These are phyloP conservation scores for Hirtodrosophila confusa DNA, from an alignment of 2,888 invertebrate genomes.

Conservation along the genomic window DNA sequence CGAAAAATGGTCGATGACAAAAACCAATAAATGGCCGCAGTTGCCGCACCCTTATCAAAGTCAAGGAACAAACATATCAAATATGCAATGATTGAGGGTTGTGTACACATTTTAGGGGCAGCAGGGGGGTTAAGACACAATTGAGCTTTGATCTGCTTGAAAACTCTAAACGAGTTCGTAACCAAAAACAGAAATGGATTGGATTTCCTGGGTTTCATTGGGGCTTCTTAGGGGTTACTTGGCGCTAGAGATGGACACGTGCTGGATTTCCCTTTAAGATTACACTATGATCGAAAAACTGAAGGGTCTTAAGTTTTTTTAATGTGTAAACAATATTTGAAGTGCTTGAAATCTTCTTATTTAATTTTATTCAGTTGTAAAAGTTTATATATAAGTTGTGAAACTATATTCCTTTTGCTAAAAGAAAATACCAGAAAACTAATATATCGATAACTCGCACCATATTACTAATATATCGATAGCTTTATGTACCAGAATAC, in stretches of 20 bases:
- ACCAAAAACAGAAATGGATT: slow-evolving; percentile 11
- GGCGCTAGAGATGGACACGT: background rate
- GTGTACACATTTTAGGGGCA: background rate
- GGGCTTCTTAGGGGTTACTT: background rate
- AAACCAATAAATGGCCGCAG: slow-evolving; percentile 67
- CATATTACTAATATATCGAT: too few relatives aligned
- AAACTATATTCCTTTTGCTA: too few relatives aligned
- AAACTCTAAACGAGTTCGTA: slow-evolving; percentile 5
- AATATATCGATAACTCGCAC: too few relatives aligned
- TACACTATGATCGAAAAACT: too few relatives aligned
- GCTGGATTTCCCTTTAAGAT: too few relatives aligned
- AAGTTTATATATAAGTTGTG: too few relatives aligned
- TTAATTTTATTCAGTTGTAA: too few relatives aligned
- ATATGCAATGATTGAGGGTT: slow-evolving; percentile 47
- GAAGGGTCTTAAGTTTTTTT: too few relatives aligned
- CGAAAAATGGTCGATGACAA: slow-evolving; percentile 45
- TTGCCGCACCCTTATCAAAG: slow-evolving; percentile 75
- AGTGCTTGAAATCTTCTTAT: too few relatives aligned
- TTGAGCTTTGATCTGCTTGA: slow-evolving; percentile 37
- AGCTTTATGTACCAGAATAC: too few relatives aligned
- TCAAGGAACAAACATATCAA: slow-evolving; percentile 54
- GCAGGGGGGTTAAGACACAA: background rate
- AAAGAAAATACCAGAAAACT: too few relatives aligned
- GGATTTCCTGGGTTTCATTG: slow-evolving; percentile 17
- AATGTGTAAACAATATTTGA: too few relatives aligned